These are phyloP conservation scores for Rhadinocentrus ornatus DNA, from an alignment of 2,797 vertebrate species.

Conservation along the genomic window DNA sequence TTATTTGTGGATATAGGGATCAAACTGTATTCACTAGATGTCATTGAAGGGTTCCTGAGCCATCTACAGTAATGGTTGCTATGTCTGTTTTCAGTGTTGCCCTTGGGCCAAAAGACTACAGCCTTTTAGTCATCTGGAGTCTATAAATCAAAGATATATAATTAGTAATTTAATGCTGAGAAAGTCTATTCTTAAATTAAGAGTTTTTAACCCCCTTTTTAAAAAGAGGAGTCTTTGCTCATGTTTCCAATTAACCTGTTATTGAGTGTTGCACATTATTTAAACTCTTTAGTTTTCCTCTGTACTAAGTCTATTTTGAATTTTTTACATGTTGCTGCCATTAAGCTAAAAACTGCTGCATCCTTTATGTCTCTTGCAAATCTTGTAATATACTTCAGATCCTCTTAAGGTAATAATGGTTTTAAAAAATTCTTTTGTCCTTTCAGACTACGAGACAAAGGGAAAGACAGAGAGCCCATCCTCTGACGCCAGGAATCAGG, in stretches of 20 bases:
- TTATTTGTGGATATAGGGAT: background rate
- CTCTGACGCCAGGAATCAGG: constrained; percentile 89
- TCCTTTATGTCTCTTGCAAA: background rate
- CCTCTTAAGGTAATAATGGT: background rate
- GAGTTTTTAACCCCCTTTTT: background rate
- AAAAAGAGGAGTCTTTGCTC: background rate
- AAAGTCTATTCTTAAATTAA: background rate
- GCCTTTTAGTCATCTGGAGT: no score
- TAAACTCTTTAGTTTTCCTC: background rate
- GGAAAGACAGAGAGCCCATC: constrained; percentile 87
- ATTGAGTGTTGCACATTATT: background rate
- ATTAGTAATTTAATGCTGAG: background rate
- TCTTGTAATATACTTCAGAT: background rate
- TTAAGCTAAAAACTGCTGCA: background rate
- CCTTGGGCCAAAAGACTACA: background rate
- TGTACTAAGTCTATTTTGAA: background rate
- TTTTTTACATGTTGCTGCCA: background rate
- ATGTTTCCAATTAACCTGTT: background rate
- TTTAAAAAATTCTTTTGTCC: constrained; percentile 3
- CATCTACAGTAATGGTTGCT: background rate
- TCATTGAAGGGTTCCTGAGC: background rate
- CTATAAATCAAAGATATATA: no score
- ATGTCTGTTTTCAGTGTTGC: background rate
- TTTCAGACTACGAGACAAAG: constrained; percentile 87
- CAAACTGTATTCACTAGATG: background rate